Percentiles rank a stretch among this genome's conserved stretches.
phyloP scores from a whole-genome alignment of 2,797 vertebrate species.

The Anabacerthia variegaticeps region DNA sequence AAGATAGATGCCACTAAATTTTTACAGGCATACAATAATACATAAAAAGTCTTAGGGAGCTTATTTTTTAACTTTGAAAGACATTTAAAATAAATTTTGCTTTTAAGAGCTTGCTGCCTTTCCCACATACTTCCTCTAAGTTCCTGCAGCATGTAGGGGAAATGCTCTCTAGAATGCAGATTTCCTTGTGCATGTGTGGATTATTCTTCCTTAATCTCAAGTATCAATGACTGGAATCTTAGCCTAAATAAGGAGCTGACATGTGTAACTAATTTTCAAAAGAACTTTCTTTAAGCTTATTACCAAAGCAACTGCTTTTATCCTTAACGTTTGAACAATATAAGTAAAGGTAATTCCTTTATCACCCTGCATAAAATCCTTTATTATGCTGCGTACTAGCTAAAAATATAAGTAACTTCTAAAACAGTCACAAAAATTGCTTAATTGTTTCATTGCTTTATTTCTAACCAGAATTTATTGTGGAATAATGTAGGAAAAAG shows the following conservation, averaged over 20 bases:
- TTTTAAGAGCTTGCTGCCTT: neutral
- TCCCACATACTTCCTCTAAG: neutral
- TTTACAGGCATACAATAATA: neutral
- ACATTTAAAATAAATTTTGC: neutral
- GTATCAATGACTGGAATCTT: constrained; percentile 19
- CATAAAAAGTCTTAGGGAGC: neutral
- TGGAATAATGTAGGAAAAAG: neutral
- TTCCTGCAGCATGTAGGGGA: neutral
- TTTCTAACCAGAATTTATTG: neutral
- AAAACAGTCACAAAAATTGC: neutral
- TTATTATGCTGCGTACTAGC: neutral
- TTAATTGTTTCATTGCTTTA: neutral
- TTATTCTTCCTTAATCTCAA: constrained; percentile 15
- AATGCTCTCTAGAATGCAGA: constrained; percentile 15
- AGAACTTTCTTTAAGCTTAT: constrained; percentile 16
- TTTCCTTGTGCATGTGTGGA: neutral
- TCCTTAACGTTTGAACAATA: neutral
- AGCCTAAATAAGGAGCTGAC: neutral
- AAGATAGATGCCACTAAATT: neutral
- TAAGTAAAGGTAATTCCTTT: constrained; percentile 13
- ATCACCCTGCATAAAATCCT: neutral
- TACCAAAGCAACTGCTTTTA: constrained; percentile 19
- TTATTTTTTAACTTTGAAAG: neutral
- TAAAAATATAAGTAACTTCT: neutral
- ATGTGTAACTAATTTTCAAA: constrained; percentile 28